Evolutionary conservation across 2,888 invertebrate genomes (phyloP).

Genomic region (Trisateles emortualis): DNA sequence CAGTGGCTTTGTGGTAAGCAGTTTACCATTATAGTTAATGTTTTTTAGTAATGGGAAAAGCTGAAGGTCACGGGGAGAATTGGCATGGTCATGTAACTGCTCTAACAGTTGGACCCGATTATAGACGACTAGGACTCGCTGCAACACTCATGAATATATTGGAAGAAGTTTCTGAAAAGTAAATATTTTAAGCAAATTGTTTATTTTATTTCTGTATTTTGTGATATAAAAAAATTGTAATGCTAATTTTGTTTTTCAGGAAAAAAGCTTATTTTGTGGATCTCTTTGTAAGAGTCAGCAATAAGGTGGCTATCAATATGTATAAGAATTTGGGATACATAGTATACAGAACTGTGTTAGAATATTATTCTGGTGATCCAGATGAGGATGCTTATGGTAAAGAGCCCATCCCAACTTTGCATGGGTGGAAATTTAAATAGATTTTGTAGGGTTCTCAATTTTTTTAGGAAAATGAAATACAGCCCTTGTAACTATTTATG

Average conservation of each 20-base stretch:
- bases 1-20: no score
- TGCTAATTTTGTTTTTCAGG: conserved; percentile 84
- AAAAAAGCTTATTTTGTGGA: conserved; percentile 99
- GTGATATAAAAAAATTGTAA: neutral
- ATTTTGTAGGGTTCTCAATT: no score
- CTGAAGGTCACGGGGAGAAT: conserved; percentile 97
- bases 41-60: conserved; percentile 97
- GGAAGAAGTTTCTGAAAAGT: conserved; percentile 98
- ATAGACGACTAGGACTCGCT: conserved; percentile 96
- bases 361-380: conserved; percentile 99
- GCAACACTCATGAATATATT: conserved; percentile 97
- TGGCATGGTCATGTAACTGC: conserved; percentile 99
- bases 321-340: conserved; percentile 98
- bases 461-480: no score
- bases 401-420: no score
- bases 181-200: conserved; percentile 4
- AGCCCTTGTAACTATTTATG: no score
- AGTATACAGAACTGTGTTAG: conserved; percentile 97
- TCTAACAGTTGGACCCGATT: conserved; percentile 97
- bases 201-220: neutral
- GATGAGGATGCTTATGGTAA: conserved; percentile 99
- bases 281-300: conserved; percentile 98
- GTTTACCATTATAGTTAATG: neutral
- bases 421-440: no score
- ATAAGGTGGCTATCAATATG: conserved; percentile 99